Conservation (phyloP, 2,113 vertebrate genomes). For the Cyanoramphus novaezelandiae region DNA sequence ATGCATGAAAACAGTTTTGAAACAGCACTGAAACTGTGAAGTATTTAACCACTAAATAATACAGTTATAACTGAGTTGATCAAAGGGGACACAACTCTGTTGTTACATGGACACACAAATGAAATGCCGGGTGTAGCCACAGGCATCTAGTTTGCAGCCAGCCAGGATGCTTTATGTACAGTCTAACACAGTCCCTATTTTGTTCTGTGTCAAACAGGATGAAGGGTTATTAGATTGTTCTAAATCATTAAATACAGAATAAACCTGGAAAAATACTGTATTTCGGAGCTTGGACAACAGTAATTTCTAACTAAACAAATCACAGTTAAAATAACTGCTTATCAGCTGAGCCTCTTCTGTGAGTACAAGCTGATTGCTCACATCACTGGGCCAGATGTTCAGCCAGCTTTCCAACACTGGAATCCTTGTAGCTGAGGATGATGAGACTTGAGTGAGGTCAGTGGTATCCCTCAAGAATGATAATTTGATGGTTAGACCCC, state of each 20-base stretch:
- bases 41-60: not conserved
- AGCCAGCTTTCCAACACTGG: not conserved
- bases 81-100: not conserved
- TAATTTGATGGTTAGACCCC: not conserved
- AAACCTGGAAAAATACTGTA: not conserved
- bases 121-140: not conserved
- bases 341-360: not conserved
- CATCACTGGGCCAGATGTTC: not conserved
- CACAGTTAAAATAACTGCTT: not conserved
- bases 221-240: not conserved
- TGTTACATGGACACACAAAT: not conserved
- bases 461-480: not conserved
- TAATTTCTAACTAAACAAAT: not conserved
- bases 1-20: not conserved
- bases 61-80: not conserved
- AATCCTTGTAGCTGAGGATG: not conserved
- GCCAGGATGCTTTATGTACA: not conserved
- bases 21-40: not conserved
- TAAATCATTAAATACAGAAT: not conserved
- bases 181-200: not conserved
- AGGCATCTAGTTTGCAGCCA: not conserved
- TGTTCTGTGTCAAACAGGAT: not conserved
- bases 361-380: not conserved
- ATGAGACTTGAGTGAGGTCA: not conserved
- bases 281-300: not conserved